These are phyloP conservation scores for Zootoca vivipara DNA, from an alignment of 2,113 vertebrate genomes.

Conservation along the genomic window DNA sequence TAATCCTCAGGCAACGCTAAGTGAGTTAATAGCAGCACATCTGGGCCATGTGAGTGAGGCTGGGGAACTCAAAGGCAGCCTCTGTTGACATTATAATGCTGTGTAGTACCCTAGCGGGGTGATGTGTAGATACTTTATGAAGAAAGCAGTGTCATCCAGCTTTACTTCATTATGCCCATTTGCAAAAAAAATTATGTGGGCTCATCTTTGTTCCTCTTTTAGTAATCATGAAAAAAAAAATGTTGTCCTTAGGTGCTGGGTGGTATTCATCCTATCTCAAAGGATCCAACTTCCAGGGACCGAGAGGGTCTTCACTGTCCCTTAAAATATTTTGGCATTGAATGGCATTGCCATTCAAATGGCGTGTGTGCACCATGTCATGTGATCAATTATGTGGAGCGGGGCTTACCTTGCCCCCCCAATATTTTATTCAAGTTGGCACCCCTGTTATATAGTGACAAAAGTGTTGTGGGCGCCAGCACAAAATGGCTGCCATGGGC, in stretches of 20 bases:
- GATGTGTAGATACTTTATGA: neutral
- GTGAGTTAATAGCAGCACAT: neutral
- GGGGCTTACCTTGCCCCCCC: too few species aligned
- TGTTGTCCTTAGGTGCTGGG: neutral
- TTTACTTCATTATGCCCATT: neutral
- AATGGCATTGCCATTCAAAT: too few species aligned
- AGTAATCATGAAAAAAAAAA: neutral
- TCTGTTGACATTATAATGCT: neutral
- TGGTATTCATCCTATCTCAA: too few species aligned
- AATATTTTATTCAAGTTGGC: too few species aligned
- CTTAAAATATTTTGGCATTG: too few species aligned
- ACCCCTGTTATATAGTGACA: too few species aligned
- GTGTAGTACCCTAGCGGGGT: neutral
- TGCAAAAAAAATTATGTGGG: neutral
- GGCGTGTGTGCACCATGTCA: too few species aligned
- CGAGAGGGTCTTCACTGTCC: too few species aligned
- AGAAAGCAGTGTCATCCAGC: neutral
- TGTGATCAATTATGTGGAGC: too few species aligned
- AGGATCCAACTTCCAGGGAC: too few species aligned
- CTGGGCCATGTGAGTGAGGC: neutral
- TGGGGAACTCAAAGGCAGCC: neutral
- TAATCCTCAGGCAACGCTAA: neutral
- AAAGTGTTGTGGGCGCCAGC: too few species aligned
- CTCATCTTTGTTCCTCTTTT: neutral
- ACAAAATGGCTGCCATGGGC: too few species aligned